A percentile compares a stretch with the other conserved stretches of the same genome.
Conservation (phyloP, 2,888 invertebrate genomes). For the Isotomurus palustris region DNA sequence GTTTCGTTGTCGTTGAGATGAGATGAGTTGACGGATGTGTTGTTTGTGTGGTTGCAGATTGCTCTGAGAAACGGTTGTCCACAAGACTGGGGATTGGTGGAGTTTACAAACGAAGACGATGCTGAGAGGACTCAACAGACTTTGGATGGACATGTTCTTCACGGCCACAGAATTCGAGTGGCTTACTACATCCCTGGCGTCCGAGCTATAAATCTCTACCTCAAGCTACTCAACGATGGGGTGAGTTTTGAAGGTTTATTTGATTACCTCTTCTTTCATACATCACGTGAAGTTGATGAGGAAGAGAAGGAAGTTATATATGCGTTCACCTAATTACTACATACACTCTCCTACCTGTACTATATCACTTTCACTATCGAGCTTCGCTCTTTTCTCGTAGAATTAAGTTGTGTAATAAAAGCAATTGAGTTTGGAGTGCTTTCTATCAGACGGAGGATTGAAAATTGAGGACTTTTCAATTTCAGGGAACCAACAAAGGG, state of each 20-base stretch:
- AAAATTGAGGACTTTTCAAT: too few relatives aligned
- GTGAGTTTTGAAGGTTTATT: conserved; percentile 41
- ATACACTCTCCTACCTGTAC: background rate
- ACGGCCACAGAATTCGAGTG: conserved; percentile 51
- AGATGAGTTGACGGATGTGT: background rate
- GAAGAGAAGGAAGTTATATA: too few relatives aligned
- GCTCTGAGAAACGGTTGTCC: conserved; percentile 54
- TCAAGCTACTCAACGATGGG: conserved; percentile 52
- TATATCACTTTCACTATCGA: too few relatives aligned
- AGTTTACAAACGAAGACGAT: conserved; percentile 51
- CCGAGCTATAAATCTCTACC: conserved; percentile 54
- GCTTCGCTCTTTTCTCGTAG: too few relatives aligned
- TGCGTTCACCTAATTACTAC: background rate
- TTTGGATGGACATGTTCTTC: conserved; percentile 50
- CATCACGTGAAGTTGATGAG: too few relatives aligned
- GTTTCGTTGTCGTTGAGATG: background rate
- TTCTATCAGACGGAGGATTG: too few relatives aligned
- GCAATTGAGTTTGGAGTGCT: too few relatives aligned
- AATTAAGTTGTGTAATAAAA: too few relatives aligned
- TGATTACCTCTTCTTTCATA: background rate
- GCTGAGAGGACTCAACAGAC: conserved; percentile 51
- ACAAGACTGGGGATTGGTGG: conserved; percentile 56
- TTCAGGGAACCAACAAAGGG: conserved; percentile 47
- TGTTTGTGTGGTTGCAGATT: conserved; percentile 49
- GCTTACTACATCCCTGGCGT: conserved; percentile 56